These are phyloP conservation scores for Poecilia gillii DNA, from an alignment of 2,797 vertebrate genomes.

Conservation along the genomic window DNA sequence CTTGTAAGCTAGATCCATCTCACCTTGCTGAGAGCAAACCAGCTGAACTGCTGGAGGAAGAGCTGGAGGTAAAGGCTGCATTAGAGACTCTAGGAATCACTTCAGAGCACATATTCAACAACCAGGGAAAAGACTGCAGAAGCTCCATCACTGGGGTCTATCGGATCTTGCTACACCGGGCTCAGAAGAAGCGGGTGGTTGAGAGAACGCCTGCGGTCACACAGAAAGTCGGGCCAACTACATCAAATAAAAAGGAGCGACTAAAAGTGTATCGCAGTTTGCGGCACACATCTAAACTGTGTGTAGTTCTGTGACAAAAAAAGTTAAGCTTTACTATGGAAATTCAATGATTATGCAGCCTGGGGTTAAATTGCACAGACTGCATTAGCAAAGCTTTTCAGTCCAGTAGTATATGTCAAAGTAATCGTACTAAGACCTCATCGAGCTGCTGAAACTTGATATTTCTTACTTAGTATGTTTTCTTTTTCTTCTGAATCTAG, in stretches of 20 bases:
- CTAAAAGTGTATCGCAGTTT: slow-evolving; percentile 83
- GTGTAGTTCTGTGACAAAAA: slow-evolving; percentile 89
- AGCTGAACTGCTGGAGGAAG: slow-evolving; percentile 85
- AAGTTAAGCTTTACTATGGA: slow-evolving; percentile 19
- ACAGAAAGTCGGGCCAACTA: slow-evolving; percentile 66
- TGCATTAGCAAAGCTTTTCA: slow-evolving; percentile 52
- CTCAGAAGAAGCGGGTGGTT: slow-evolving; percentile 87
- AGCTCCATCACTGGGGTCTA: slow-evolving; percentile 94
- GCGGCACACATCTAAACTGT: slow-evolving; percentile 94
- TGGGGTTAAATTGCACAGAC: slow-evolving; percentile 50
- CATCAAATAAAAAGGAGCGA: slow-evolving; percentile 78
- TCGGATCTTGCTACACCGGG: slow-evolving; percentile 90
- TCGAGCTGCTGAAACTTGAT: slow-evolving; percentile 49
- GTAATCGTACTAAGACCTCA: slow-evolving; percentile 23
- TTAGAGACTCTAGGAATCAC: slow-evolving; percentile 91
- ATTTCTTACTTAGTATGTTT: slow-evolving; percentile 56
- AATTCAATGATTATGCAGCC: slow-evolving; percentile 17
- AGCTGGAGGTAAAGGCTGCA: slow-evolving; percentile 85
- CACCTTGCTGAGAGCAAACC: slow-evolving; percentile 82
- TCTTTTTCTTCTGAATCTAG: slow-evolving; percentile 55
- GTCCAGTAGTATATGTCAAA: slow-evolving; percentile 43
- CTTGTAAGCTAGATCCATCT: slow-evolving; percentile 90
- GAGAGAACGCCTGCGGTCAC: slow-evolving; percentile 83
- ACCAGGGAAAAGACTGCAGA: slow-evolving; percentile 87
- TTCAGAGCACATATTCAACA: slow-evolving; percentile 91